A percentile compares a stretch with the other conserved stretches of the same genome.
Conservation (phyloP, 2,888 invertebrate species). For the Monopis laevigella region DNA sequence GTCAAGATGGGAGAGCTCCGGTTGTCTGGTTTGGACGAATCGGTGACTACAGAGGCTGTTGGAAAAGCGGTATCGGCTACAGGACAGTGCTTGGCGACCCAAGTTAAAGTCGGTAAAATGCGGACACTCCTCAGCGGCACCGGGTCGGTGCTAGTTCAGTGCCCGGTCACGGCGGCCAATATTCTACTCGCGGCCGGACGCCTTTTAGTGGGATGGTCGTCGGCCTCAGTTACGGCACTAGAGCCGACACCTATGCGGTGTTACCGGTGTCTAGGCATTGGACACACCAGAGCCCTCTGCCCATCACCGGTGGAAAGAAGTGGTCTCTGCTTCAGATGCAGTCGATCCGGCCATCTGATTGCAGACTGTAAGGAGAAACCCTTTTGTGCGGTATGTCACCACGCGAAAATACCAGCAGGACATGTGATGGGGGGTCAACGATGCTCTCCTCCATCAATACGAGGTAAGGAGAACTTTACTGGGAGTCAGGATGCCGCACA, state of each 20-base stretch:
- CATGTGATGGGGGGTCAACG: not conserved
- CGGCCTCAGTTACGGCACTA: not conserved
- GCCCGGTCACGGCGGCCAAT: conserved; percentile 9
- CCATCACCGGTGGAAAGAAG: not conserved
- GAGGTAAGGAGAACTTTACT: not conserved
- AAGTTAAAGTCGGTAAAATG: conserved; percentile 1
- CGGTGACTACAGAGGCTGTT: too few species aligned
- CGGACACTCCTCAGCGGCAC: conserved; percentile 2
- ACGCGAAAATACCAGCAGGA: not conserved
- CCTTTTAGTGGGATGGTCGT: not conserved
- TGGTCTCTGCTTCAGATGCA: conserved; percentile 8
- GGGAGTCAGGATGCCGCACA: not conserved
- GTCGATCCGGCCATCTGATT: conserved; percentile 8
- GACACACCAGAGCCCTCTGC: conserved; percentile 6
- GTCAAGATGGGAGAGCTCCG: too few species aligned
- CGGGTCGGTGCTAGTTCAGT: conserved; percentile 2
- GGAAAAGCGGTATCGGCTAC: too few species aligned
- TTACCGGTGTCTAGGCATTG: not conserved
- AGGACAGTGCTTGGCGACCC: not conserved
- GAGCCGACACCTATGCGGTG: not conserved
- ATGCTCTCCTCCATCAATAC: not conserved
- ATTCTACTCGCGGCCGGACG: not conserved
- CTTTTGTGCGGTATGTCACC: not conserved
- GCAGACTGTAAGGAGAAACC: not conserved
- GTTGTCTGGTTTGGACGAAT: conserved; percentile 13